A percentile compares a stretch with the other conserved stretches of the same genome.
Conservation (phyloP, 92 coral and sea anemone species). For the Parazoanthus swiftii region DNA sequence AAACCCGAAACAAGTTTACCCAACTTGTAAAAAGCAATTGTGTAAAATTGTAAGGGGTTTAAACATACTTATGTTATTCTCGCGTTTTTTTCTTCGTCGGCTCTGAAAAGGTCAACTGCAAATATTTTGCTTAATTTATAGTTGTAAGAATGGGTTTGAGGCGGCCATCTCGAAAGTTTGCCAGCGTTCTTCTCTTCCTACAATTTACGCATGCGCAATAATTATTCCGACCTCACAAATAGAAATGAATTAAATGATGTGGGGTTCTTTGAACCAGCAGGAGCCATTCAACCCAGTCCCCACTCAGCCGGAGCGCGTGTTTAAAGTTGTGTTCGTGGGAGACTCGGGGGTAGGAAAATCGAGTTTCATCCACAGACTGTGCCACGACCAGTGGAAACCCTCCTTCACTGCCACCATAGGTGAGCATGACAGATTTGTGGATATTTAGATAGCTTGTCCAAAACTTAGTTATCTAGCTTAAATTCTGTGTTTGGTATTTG, state of each 20-base stretch:
- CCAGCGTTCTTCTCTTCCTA: neutral
- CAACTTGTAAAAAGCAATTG: too few species aligned
- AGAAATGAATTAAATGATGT: neutral
- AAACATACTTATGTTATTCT: too few species aligned
- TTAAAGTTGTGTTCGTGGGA: conserved; percentile 93
- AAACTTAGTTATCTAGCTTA: neutral
- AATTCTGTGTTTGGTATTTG: neutral
- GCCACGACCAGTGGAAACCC: conserved; percentile 94
- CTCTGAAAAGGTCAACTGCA: too few species aligned
- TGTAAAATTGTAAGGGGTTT: too few species aligned
- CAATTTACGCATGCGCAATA: neutral
- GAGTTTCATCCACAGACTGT: conserved; percentile 93
- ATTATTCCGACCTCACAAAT: neutral
- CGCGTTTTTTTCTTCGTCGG: too few species aligned
- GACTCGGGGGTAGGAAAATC: conserved; percentile 99
- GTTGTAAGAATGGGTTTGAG: too few species aligned
- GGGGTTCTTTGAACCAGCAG: conserved; percentile 34
- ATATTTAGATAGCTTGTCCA: neutral
- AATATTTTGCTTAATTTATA: too few species aligned
- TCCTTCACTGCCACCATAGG: conserved; percentile 99
- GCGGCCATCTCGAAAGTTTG: too few species aligned
- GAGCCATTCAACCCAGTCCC: conserved; percentile 33
- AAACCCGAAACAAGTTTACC: too few species aligned
- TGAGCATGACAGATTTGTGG: conserved; percentile 18
- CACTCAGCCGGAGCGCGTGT: conserved; percentile 80